Evolutionary conservation across 2,797 vertebrate genomes (phyloP), one percentile per base, ranked within the genome.

Genomic region (Eidolon dupreanum): DNA sequence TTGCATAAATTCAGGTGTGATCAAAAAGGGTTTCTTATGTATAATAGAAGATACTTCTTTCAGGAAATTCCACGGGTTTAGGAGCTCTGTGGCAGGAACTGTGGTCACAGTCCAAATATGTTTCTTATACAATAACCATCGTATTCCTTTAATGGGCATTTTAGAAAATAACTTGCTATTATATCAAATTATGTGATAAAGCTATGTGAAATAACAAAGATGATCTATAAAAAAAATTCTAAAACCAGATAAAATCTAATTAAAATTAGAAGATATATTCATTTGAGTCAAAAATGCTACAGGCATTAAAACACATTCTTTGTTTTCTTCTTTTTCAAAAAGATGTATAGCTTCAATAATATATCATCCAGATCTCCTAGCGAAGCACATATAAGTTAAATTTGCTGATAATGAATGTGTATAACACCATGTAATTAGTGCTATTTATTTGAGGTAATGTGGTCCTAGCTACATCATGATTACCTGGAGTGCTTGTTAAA

Each of bases 191-290:
- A 82, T 17, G 26, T 82, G 9, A 22, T 38, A 38, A 71, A 65
- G 8, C 9, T 16, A 33, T 31, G 55, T 41, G 11, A 95, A 38
- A 36, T 57, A 4, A 86, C 31, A 74, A 70, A 68, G 2, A 59
- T 90, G 55, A 71, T n/a, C 19, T 88, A 15, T 53, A 57, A 63
- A 41, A 43, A 87, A 8, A 53, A 61, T 1, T 8, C 17, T 83
- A 71, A 94, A 53, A 79, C 12, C 6, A 86, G 22, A 20, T 51
- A 19, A 95, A 92, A 57, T 71, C 12, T 53, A 86, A 33, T 36
- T 90, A 59, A 71, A 73, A 24, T 95, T 22, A 77, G n/a, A 95
- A 71, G n/a, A 90, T 68, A 71, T 6, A 87, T 12, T 92, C n/a
- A 38, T 92, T 87, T 95, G 59, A 75, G 20, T 61, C 1, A 84